Evolutionary conservation across 2,888 invertebrate genomes (phyloP).

Genomic region (Julus scanicus): DNA sequence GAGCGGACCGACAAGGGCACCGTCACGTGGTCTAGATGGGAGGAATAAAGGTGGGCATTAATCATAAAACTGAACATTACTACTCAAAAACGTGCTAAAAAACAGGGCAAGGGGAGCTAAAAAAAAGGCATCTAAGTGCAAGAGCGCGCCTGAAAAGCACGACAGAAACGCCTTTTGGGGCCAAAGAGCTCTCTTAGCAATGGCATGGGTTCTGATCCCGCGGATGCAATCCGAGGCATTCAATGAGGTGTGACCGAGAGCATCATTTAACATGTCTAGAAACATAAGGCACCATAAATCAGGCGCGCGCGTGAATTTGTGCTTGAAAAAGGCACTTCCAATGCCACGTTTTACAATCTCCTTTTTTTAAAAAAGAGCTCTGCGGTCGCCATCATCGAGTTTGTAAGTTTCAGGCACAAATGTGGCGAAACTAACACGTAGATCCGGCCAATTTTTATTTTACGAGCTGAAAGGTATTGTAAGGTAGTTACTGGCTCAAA

Average conservation of each 20-base stretch:
- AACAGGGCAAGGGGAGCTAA: not conserved
- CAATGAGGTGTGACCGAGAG: conserved; percentile 49
- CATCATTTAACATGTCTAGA: conserved; percentile 53
- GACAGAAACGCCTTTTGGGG: conserved; percentile 34
- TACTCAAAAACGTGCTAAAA: conserved; percentile 25
- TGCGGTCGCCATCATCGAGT: not conserved
- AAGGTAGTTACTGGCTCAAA: too few species aligned
- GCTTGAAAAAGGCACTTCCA: conserved; percentile 3
- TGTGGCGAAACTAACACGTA: not conserved
- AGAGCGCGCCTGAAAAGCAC: not conserved
- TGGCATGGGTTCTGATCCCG: conserved; percentile 12
- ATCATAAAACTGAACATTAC: conserved; percentile 47
- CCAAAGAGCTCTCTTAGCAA: not conserved
- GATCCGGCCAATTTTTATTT: not conserved
- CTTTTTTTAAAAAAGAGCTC: not conserved
- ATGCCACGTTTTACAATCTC: not conserved
- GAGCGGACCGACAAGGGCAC: conserved; percentile 87
- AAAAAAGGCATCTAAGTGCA: conserved; percentile 23
- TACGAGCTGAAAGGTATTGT: too few species aligned
- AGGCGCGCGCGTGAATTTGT: not conserved
- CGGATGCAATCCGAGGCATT: conserved; percentile 22
- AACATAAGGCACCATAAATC: conserved; percentile 49
- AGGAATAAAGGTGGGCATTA: not conserved
- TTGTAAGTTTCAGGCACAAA: not conserved
- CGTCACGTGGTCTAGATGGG: conserved; percentile 77